phyloP scores from a whole-genome alignment of 2,797 vertebrate genomes.

The Epinephelus coioides region DNA sequence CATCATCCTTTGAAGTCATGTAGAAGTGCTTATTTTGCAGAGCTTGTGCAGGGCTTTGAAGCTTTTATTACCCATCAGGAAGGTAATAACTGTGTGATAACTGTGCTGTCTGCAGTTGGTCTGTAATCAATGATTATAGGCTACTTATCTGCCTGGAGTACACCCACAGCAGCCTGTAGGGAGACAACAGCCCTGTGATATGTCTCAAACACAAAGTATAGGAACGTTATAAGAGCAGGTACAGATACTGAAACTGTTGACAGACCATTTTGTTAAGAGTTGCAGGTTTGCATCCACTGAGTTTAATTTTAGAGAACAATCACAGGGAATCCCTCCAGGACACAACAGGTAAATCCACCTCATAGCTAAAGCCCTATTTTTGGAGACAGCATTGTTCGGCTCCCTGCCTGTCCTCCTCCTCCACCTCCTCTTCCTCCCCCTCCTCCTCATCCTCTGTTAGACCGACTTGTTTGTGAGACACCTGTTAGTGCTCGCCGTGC shows the following conservation, averaged over 20 bases:
- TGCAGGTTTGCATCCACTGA: too few relatives aligned
- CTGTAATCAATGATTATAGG: conserved; percentile 39
- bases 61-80: conserved; percentile 27
- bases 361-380: conserved; percentile 30
- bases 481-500: conserved; percentile 66
- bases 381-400: neutral
- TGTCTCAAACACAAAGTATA: neutral
- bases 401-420: conserved; percentile 1
- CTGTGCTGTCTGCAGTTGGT: conserved; percentile 34
- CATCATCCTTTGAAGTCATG: conserved; percentile 21
- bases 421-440: neutral
- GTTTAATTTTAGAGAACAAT: conserved; percentile 7
- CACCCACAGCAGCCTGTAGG: conserved; percentile 23
- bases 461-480: conserved; percentile 59
- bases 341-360: conserved; percentile 35
- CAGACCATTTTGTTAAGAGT: too few relatives aligned
- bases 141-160: conserved; percentile 6
- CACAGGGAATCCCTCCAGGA: conserved; percentile 21
- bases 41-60: conserved; percentile 31
- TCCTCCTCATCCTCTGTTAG: conserved; percentile 13
- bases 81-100: conserved; percentile 28
- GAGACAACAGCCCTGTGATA: neutral
- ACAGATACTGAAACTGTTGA: too few relatives aligned
- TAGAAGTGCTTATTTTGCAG: neutral
- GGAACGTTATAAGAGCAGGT: neutral